Evolutionary conservation across 2,888 invertebrate genomes (phyloP), one percentile per base, ranked within the genome.

Genomic region (Rotaria magnacalcarata): DNA sequence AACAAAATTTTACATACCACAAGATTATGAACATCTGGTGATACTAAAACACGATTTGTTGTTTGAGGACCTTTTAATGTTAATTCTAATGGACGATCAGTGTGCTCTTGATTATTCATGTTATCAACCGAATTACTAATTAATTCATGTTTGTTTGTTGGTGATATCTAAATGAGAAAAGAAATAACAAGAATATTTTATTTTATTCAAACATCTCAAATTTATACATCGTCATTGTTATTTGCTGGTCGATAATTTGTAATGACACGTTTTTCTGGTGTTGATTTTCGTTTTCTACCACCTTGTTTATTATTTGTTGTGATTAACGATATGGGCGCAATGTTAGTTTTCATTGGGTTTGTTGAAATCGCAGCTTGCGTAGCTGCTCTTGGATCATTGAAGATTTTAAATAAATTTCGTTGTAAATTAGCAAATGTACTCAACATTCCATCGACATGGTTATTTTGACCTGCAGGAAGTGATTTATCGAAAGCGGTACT

Each of bases 231-330:
- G 19, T 6, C 67, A 67, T 67, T 67, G 19, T 67, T 67, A 67
- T 67, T 67, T 34, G 27, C 10, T 41, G 67, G 24, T 34, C 34
- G 67, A 67, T 67, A 34, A 67, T 67, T 67, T 67, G 67, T 67
- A 19, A 67, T 34, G 7, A 67, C 67, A 34, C 67, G 67, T 67
- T 67, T 67, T 41, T 34, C 67, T 24, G 80, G 80, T n/a, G 24
- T 24, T 47, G 80, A 80, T 47, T 80, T 80, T 80, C 80, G 24
- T 80, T 80, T 80, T 80, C 80, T 21, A 34, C 67, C 67, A 34
- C 11, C 19, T 67, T 67, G 67, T 41, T 67, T 67, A 34, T 16
- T 19, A 19, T 67, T 67, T 24, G 67, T 6, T 67, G 34, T 4
- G 0, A 34, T 41, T 34, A 67, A 67, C 34, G 67, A 41, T 27